phyloP scores from a whole-genome alignment of 2,113 vertebrate genomes.

The Athene cunicularia region DNA sequence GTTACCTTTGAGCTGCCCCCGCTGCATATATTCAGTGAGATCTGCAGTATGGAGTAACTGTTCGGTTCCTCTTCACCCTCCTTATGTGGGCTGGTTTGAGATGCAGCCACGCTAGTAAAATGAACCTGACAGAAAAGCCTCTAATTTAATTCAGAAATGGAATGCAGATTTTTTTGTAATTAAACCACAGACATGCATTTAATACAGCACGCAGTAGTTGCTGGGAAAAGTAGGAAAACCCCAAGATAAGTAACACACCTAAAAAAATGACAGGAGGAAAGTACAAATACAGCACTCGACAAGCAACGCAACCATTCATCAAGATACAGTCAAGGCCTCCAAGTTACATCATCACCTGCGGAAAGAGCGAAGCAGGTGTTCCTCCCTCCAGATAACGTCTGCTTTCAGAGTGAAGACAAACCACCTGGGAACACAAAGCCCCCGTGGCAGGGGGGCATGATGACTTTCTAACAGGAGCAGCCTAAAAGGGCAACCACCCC shows the following conservation, averaged over 20 bases:
- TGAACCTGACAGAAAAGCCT: conserved; percentile 22
- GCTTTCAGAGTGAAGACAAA: not conserved
- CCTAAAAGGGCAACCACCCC: not conserved
- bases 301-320: rapidly evolving
- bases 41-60: not conserved
- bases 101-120: not conserved
- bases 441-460: rapidly evolving
- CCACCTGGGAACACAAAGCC: not conserved
- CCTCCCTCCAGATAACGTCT: not conserved
- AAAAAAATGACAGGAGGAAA: not conserved
- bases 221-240: not conserved
- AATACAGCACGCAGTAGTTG: not conserved
- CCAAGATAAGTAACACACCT: not conserved
- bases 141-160: conserved; percentile 13
- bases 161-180: conserved; percentile 32
- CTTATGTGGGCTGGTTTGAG: conserved; percentile 2
- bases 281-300: not conserved
- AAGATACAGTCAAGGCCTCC: not conserved
- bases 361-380: not conserved
- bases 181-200: conserved; percentile 8
- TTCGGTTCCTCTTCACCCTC: not conserved
- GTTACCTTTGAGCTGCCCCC: not conserved
- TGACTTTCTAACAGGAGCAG: not conserved
- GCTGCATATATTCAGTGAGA: conserved; percentile 61
- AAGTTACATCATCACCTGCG: not conserved